Evolutionary conservation across 1,140 invertebrate genomes (phyloP), one percentile per base, ranked within the genome.

Genomic region (Panagrolaimus sp.): DNA sequence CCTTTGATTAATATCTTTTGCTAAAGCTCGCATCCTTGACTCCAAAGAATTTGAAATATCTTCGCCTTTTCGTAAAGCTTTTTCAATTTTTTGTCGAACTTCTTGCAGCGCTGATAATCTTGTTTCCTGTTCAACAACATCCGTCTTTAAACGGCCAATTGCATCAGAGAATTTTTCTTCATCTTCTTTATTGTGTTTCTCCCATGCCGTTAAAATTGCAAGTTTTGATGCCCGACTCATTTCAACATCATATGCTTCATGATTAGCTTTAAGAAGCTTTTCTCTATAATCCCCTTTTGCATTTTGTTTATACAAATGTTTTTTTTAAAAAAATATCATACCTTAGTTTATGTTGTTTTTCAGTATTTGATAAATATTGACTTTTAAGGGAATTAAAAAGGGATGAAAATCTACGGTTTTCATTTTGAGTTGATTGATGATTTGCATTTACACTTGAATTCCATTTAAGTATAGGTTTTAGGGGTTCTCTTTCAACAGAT

Each of bases 341-440:
- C 79, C 79, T 74, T 52, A 82, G 72, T 68, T 65, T 75, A 17
- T 77, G 71, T 65, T 81, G 77, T 44, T 80, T 79, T 47, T 81
- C 78, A 21, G 55, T 68, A n/a, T 72, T 71, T 24, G 72, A 43
- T 21, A 82, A 69, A 55, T 78, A 81, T 68, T 82, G 80, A 44
- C 76, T 79, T 63, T 82, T 81, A 28, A 82, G 68, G 12, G 80
- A 75, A 65, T 76, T 75, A 69, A 80, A 80, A n/a, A 79, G 64
- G 26, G 79, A 79, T 12, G 71, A 44, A 46, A 81, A 81, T 24
- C 67, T 63, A 17, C 77, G 65, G 26, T 74, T 63, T 62, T 72
- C 52, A 28, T 52, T 15, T n/a, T 47, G 58, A 21, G 47, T 69
- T 24, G 52, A 69, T 62, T 63, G 67, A 62, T 24, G 38, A n/a